Percentiles rank a stretch among this genome's conserved stretches.
Evolutionary conservation across 2,113 vertebrate species (phyloP).

Genomic region (Diadophis punctatus): DNA sequence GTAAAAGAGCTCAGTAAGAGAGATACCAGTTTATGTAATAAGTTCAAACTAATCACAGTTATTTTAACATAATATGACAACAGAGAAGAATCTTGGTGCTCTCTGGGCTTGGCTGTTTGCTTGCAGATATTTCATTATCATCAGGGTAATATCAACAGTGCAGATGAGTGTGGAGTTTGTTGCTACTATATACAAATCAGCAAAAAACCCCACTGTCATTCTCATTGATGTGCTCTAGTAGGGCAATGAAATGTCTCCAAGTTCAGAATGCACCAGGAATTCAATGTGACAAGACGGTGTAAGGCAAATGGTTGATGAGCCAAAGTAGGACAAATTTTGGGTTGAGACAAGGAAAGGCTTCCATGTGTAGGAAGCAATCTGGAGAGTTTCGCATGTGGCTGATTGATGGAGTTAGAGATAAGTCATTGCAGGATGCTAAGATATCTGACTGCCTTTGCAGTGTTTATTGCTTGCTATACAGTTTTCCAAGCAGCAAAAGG

Average conservation of each 20-base stretch:
- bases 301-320: not conserved
- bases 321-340: not conserved
- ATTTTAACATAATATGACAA: not conserved
- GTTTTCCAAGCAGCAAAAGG: no score
- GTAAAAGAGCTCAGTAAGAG: not conserved
- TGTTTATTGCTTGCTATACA: no score
- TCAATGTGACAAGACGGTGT: not conserved
- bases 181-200: not conserved
- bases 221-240: not conserved
- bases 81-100: not conserved
- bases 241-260: not conserved
- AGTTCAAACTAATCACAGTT: not conserved
- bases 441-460: no score
- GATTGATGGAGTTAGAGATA: no score
- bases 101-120: not conserved
- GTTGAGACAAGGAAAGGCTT: not conserved
- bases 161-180: not conserved
- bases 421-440: no score
- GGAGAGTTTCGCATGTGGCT: not conserved
- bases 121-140: not conserved
- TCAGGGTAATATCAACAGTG: not conserved
- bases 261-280: not conserved
- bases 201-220: not conserved
- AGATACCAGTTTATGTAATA: not conserved
- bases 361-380: not conserved